phyloP scores from a whole-genome alignment of 2,888 invertebrate genomes.

The Saturnia japonica region DNA sequence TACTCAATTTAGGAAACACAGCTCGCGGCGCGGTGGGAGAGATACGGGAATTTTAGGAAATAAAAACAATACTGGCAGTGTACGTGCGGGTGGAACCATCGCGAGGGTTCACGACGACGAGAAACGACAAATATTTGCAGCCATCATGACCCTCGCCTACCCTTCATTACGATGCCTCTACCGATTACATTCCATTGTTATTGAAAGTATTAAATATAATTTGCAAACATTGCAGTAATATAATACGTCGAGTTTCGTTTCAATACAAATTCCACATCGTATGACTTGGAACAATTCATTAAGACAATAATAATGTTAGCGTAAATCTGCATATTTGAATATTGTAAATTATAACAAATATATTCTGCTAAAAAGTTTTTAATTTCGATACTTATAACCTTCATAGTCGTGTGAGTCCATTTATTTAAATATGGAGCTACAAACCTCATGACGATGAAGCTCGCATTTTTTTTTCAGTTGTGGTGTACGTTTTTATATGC shows the following conservation, averaged over 20 bases:
- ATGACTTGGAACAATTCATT: background rate
- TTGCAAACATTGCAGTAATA: conserved; percentile 55
- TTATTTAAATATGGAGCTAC: background rate
- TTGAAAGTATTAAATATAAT: conserved; percentile 63
- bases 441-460: background rate
- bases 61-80: conserved; percentile 51
- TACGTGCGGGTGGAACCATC: conserved; percentile 54
- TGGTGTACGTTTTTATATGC: background rate
- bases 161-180: conserved; percentile 57
- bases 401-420: too few species aligned
- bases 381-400: too few species aligned
- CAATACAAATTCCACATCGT: conserved; percentile 4
- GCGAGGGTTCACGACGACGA: conserved; percentile 25
- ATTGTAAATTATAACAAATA: background rate
- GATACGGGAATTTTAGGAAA: conserved; percentile 60
- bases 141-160: conserved; percentile 59
- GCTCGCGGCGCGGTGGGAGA: conserved; percentile 55
- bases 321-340: background rate
- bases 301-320: background rate
- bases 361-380: background rate
- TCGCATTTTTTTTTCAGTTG: background rate
- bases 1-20: conserved; percentile 76
- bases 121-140: conserved; percentile 57
- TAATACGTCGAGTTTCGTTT: conserved; percentile 20
- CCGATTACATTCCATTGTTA: conserved; percentile 76